These are phyloP conservation scores for western clawed frog (Xenopus tropicalis) DNA, from an alignment of 2,113 vertebrate genomes.

Conservation along the genomic window DNA sequence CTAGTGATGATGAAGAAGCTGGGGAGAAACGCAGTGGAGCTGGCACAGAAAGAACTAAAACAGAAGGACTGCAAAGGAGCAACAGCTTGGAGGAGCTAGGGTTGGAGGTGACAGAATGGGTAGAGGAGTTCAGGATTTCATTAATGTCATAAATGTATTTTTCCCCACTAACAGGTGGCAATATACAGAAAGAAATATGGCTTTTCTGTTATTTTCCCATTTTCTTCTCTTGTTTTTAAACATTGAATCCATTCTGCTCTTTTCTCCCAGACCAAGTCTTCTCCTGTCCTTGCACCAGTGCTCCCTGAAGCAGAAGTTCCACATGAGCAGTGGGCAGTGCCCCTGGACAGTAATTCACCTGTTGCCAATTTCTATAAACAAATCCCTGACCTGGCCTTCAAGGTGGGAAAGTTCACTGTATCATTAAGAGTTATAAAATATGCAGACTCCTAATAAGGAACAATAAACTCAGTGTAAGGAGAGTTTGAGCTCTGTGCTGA, in stretches of 20 bases:
- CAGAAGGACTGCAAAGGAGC: slow-evolving; percentile 59
- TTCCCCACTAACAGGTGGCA: too few species aligned
- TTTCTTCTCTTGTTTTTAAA: too few species aligned
- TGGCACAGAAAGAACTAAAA: slow-evolving; percentile 14
- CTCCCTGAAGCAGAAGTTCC: slow-evolving; percentile 36
- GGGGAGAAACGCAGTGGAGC: slow-evolving; percentile 48
- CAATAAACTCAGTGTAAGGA: too few species aligned
- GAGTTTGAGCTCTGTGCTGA: too few species aligned
- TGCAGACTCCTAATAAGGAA: too few species aligned
- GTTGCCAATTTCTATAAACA: slow-evolving; percentile 85
- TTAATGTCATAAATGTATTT: too few species aligned
- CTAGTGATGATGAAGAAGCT: slow-evolving; percentile 57
- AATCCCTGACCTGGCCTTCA: slow-evolving; percentile 85
- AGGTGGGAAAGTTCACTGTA: slow-evolving; percentile 51
- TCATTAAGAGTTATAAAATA: too few species aligned
- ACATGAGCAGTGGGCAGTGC: slow-evolving; percentile 83
- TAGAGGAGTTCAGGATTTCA: background rate
- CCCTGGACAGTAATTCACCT: slow-evolving; percentile 73
- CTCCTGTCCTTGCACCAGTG: background rate
- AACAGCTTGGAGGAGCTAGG: slow-evolving; percentile 86
- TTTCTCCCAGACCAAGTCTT: slow-evolving; percentile 17
- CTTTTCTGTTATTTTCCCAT: too few species aligned
- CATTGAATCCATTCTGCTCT: too few species aligned
- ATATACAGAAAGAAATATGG: too few species aligned
- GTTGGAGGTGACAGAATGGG: slow-evolving; percentile 63